phyloP scores from a whole-genome alignment of 2,113 vertebrate species.

The Lontra canadensis region DNA sequence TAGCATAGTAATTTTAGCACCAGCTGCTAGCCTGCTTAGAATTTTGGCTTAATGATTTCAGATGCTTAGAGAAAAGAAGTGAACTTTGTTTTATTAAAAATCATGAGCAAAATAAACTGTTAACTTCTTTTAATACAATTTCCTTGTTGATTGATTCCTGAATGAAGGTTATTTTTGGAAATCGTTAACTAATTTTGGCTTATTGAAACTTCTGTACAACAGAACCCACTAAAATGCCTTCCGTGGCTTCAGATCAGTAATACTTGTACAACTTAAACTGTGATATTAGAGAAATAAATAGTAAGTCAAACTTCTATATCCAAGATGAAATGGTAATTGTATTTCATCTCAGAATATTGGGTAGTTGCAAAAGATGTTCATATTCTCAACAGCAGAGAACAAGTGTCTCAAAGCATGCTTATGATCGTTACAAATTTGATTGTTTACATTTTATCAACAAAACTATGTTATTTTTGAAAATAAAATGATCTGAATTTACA shows the following conservation, averaged over 20 bases:
- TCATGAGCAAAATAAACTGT: background rate
- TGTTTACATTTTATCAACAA: background rate
- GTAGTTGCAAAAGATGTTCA: background rate
- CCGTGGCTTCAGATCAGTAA: background rate
- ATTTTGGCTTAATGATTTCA: background rate
- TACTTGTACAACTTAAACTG: background rate
- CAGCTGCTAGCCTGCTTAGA: background rate
- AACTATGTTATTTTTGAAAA: background rate
- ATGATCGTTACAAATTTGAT: background rate
- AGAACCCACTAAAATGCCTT: background rate
- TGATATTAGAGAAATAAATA: constrained; percentile 6
- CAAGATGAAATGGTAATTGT: constrained; percentile 1
- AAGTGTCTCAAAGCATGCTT: background rate
- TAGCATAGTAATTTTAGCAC: background rate
- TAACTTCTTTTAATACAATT: background rate
- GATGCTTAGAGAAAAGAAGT: background rate
- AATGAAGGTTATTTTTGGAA: background rate
- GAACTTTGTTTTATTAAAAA: background rate
- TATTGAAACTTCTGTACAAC: background rate
- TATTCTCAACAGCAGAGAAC: background rate
- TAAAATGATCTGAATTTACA: background rate
- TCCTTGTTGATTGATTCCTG: background rate
- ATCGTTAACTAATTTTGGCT: background rate
- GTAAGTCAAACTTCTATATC: background rate
- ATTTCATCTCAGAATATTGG: background rate